Percentiles rank a stretch among this genome's conserved stretches.
phyloP scores from a whole-genome alignment of 1,140 invertebrate species.

The Proales similis region DNA sequence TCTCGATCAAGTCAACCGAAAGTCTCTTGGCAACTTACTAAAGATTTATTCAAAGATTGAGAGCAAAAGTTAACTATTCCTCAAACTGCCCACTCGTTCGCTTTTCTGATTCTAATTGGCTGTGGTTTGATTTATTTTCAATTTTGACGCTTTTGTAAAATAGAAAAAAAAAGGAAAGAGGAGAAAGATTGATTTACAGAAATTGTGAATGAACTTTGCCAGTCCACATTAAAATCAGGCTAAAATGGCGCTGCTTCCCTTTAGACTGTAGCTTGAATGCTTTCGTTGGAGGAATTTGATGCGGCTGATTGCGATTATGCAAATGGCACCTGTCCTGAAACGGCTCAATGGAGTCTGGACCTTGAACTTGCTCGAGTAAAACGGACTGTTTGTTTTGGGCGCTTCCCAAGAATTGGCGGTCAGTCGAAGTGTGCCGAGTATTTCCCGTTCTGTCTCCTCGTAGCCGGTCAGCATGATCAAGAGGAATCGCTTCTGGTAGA shows the following conservation, averaged over 20 bases:
- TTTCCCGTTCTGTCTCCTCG: slow-evolving; percentile 54
- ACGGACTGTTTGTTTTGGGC: slow-evolving; percentile 33
- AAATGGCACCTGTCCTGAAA: slow-evolving; percentile 36
- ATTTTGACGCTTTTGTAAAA: neutral
- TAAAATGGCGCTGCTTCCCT: too few species aligned
- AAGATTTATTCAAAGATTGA: too few species aligned
- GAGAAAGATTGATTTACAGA: slow-evolving; percentile 4
- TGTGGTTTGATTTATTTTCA: neutral
- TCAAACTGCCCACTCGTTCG: too few species aligned
- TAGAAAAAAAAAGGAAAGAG: slow-evolving; percentile 5
- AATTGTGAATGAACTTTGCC: too few species aligned
- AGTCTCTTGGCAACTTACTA: too few species aligned
- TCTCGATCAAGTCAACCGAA: too few species aligned
- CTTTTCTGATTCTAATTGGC: too few species aligned
- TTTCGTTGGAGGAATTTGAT: slow-evolving; percentile 36
- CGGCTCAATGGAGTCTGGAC: slow-evolving; percentile 25
- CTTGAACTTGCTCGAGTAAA: slow-evolving; percentile 33
- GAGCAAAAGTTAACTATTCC: too few species aligned
- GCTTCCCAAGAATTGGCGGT: slow-evolving; percentile 1
- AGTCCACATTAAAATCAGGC: too few species aligned
- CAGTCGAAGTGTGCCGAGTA: slow-evolving; percentile 41
- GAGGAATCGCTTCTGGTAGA: slow-evolving; percentile 76
- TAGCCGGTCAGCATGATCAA: slow-evolving; percentile 65
- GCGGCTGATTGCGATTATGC: slow-evolving; percentile 32
- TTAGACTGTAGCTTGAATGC: too few species aligned